A percentile compares a stretch with the other conserved stretches of the same genome.
Evolutionary conservation across 2,797 vertebrate genomes (phyloP).

Genomic region (Scolopax rusticola): DNA sequence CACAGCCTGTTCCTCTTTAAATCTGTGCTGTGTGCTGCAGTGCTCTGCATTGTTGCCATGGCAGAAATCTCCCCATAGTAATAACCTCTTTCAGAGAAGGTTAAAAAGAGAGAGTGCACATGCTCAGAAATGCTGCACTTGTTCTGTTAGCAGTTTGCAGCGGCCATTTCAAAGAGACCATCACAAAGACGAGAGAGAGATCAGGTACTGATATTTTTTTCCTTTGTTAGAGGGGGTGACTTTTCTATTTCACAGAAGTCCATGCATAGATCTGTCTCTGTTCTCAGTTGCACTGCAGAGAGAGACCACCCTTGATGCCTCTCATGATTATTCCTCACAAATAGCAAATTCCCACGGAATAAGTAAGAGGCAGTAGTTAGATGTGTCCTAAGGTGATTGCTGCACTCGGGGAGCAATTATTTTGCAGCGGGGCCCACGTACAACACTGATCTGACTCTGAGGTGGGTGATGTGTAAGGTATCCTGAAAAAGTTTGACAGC

Average conservation of each 20-base stretch:
- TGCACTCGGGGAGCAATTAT: neutral
- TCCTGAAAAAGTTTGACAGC: neutral
- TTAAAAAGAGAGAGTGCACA: conserved; percentile 69
- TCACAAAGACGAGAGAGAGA: conserved; percentile 64
- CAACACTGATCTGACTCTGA: neutral
- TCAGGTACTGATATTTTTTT: conserved; percentile 64
- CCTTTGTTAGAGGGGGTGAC: conserved; percentile 43
- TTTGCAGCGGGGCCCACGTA: neutral
- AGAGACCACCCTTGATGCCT: neutral
- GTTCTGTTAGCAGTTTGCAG: conserved; percentile 63
- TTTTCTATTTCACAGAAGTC: conserved; percentile 26
- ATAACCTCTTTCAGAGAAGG: conserved; percentile 71
- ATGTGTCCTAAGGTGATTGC: neutral
- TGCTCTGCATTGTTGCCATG: conserved; percentile 74
- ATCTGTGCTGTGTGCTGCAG: conserved; percentile 48
- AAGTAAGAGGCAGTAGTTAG: neutral
- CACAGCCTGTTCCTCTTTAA: conserved; percentile 51
- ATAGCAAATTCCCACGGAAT: neutral
- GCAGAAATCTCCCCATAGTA: conserved; percentile 75
- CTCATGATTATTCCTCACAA: neutral
- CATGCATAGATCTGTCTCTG: neutral
- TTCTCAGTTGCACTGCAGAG: neutral
- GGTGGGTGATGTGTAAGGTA: neutral
- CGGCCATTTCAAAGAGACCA: conserved; percentile 72
- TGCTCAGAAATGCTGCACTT: conserved; percentile 71